Conservation (phyloP, 2,797 vertebrate genomes). For the Urocyon cinereoargenteus region DNA sequence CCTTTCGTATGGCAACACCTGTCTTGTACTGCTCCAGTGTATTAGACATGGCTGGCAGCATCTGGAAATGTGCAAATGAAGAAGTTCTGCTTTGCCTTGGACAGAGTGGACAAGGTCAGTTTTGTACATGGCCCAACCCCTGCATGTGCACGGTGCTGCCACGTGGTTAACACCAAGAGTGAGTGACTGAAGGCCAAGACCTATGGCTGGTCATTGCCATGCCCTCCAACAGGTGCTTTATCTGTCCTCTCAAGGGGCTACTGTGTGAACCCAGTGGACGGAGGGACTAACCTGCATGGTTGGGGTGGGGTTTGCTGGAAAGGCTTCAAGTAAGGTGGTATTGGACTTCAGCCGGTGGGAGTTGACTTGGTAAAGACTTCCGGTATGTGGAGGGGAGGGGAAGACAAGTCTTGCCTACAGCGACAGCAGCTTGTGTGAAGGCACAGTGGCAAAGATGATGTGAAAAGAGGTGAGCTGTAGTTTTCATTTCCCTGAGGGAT, state of each 20-base stretch:
- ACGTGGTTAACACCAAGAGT: rapidly evolving
- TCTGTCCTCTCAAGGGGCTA: not conserved
- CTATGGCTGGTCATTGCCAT: not conserved
- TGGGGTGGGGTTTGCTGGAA: not conserved
- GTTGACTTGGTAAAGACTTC: not conserved
- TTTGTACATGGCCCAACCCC: not conserved
- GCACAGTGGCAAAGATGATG: not conserved
- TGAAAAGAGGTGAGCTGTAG: not conserved
- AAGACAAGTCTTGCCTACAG: not conserved
- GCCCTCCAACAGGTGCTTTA: not conserved
- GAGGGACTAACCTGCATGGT: not conserved
- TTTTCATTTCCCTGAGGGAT: not conserved
- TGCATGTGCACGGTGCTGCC: not conserved
- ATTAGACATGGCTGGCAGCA: rapidly evolving
- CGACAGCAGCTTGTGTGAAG: not conserved
- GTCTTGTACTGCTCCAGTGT: rapidly evolving
- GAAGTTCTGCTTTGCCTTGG: not conserved
- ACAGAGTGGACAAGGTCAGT: not conserved
- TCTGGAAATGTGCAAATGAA: not conserved
- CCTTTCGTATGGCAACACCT: not conserved
- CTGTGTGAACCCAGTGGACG: not conserved
- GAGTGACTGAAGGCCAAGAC: not conserved
- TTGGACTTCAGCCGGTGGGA: not conserved
- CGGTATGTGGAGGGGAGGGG: not conserved
- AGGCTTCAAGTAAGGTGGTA: not conserved